These are phyloP conservation scores for Lucinisca nassula DNA, from an alignment of 2,888 invertebrate species.

Conservation along the genomic window DNA sequence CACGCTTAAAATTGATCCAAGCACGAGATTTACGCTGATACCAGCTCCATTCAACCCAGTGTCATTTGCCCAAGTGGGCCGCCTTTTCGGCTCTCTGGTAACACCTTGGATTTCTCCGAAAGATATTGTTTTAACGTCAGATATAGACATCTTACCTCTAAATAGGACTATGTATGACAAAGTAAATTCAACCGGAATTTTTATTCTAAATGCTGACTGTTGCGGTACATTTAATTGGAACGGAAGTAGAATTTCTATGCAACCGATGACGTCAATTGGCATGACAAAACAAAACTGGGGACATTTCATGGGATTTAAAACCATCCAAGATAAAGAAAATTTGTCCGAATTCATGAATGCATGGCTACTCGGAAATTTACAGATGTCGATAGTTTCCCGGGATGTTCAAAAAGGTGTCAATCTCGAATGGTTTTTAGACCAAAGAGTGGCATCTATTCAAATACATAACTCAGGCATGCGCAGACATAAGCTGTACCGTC, in stretches of 20 bases:
- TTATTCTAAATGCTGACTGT: constrained; percentile 13
- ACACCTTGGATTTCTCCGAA: not conserved
- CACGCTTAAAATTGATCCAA: not conserved
- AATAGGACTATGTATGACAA: not conserved
- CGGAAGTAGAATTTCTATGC: not conserved
- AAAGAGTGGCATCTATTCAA: constrained; percentile 6
- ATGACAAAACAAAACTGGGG: not conserved
- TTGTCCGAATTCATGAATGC: not conserved
- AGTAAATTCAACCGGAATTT: not conserved
- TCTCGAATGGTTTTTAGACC: constrained; percentile 4
- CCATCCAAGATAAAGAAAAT: not conserved
- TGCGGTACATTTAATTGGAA: not conserved
- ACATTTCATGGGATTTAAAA: not conserved
- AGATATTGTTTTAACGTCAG: constrained; percentile 17
- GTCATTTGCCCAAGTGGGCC: constrained; percentile 2
- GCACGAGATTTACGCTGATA: not conserved
- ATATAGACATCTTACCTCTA: constrained; percentile 1
- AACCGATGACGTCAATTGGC: constrained; percentile 14
- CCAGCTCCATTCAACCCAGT: not conserved
- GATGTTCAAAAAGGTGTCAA: constrained; percentile 5
- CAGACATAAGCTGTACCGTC: not conserved
- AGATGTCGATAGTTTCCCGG: not conserved
- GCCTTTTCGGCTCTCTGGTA: not conserved
- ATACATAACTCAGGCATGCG: not conserved
- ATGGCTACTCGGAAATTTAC: not conserved